These are phyloP conservation scores for Ecliptopera silaceata DNA, from an alignment of 2,888 invertebrate species.

Conservation along the genomic window DNA sequence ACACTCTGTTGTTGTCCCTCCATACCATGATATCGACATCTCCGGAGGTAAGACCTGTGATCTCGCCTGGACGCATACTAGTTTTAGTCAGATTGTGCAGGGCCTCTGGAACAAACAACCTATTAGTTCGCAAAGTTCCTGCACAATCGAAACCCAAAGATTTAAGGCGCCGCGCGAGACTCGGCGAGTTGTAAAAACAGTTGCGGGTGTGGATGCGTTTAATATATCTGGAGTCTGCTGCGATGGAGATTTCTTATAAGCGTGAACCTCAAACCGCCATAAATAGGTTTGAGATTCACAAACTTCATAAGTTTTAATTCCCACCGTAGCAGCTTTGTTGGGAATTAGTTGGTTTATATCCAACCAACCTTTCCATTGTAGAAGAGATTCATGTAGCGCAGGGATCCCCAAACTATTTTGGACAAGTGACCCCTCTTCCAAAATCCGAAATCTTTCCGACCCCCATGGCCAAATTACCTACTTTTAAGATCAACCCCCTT, in stretches of 20 bases:
- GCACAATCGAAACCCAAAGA: constrained; percentile 36
- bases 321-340: constrained; percentile 2
- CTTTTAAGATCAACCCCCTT: too few relatives aligned
- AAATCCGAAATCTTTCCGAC: too few relatives aligned
- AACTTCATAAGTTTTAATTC: constrained; percentile 11
- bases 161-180: constrained; percentile 40
- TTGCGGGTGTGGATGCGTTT: constrained; percentile 9
- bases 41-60: constrained; percentile 15
- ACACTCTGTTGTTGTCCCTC: constrained; percentile 20
- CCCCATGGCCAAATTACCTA: too few relatives aligned
- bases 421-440: too few relatives aligned
- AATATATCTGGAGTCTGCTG: too few relatives aligned
- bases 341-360: constrained; percentile 2
- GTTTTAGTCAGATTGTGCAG: constrained; percentile 7
- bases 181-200: constrained; percentile 37
- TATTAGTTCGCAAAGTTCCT: constrained; percentile 29
- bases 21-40: constrained; percentile 27
- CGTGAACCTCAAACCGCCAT: constrained; percentile 6
- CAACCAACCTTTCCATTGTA: constrained; percentile 10
- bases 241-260: too few relatives aligned
- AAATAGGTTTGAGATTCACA: constrained; percentile 13
- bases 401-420: too few relatives aligned
- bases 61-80: constrained; percentile 16
- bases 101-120: constrained; percentile 14
- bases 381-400: constrained; percentile 15